A percentile compares a stretch with the other conserved stretches of the same genome.
These are phyloP conservation scores for Drosophila aff. DNA, from an alignment of 1,140 invertebrate species.

Conservation along the genomic window DNA sequence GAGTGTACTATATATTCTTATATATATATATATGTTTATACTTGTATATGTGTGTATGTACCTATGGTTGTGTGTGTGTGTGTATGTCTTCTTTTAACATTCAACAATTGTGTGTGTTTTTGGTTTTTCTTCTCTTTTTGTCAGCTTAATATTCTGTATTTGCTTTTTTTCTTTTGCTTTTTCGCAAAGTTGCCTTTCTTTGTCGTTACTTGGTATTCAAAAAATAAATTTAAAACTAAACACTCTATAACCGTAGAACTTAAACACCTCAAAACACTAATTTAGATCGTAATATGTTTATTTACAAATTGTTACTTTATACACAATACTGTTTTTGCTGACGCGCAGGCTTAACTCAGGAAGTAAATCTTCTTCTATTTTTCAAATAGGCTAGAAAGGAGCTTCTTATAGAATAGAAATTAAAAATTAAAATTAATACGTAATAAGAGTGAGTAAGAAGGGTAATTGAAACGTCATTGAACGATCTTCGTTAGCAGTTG, in stretches of 20 bases:
- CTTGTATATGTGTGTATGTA: conserved; percentile 49
- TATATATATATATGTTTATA: conserved; percentile 54
- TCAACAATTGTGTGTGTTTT: conserved; percentile 69
- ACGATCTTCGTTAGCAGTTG: conserved; percentile 63
- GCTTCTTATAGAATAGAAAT: not conserved
- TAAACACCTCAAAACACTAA: conserved; percentile 31
- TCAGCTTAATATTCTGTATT: conserved; percentile 40
- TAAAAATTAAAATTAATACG: not conserved
- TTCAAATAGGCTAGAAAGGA: conserved; percentile 28
- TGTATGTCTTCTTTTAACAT: conserved; percentile 63
- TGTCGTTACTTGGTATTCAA: conserved; percentile 28
- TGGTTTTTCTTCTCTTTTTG: conserved; percentile 12
- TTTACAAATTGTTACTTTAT: conserved; percentile 51
- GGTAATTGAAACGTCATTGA: conserved; percentile 32
- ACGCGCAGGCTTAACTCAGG: conserved; percentile 29
- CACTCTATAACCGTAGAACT: conserved; percentile 23
- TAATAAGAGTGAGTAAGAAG: conserved; percentile 28
- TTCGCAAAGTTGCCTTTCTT: conserved; percentile 15
- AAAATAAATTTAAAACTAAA: conserved; percentile 42
- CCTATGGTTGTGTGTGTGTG: conserved; percentile 44
- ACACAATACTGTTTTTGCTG: conserved; percentile 49
- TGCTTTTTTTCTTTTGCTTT: conserved; percentile 15
- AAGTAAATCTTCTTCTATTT: conserved; percentile 17
- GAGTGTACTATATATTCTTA: conserved; percentile 67
- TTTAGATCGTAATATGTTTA: conserved; percentile 47